phyloP scores from a whole-genome alignment of 2,888 invertebrate species.

The Hartigia nigra region DNA sequence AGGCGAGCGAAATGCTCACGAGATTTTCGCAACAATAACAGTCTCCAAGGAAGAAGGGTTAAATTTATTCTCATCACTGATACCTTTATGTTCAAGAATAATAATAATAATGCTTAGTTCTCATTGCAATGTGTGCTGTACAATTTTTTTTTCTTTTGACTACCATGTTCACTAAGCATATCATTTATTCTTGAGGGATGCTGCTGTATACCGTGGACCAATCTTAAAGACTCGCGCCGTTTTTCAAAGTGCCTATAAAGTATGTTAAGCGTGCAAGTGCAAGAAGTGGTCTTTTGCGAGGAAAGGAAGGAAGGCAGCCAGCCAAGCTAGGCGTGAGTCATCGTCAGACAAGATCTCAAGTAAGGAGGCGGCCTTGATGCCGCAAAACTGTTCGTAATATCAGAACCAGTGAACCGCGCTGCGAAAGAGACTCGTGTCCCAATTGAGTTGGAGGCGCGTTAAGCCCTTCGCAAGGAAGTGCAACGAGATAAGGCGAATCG shows the following conservation, averaged over 20 bases:
- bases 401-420: constrained; percentile 39
- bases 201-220: background rate
- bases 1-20: background rate
- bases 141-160: background rate
- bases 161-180: background rate
- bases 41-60: background rate
- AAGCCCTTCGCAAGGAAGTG: background rate
- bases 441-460: background rate
- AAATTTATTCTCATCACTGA: background rate
- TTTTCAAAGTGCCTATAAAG: background rate
- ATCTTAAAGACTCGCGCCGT: background rate
- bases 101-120: background rate
- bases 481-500: background rate
- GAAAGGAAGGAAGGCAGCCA: constrained; percentile 16
- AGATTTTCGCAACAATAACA: background rate
- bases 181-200: background rate
- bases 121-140: background rate
- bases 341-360: constrained; percentile 49
- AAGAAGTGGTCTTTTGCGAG: constrained; percentile 10
- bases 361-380: constrained; percentile 58
- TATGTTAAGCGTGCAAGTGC: background rate
- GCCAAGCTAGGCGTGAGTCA: constrained; percentile 38
- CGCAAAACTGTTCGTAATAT: constrained; percentile 54
- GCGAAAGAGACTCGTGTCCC: constrained; percentile 1
- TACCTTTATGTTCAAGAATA: background rate